These are phyloP conservation scores for Macrocentrus cingulum DNA, from an alignment of 1,140 invertebrate species.

Conservation along the genomic window DNA sequence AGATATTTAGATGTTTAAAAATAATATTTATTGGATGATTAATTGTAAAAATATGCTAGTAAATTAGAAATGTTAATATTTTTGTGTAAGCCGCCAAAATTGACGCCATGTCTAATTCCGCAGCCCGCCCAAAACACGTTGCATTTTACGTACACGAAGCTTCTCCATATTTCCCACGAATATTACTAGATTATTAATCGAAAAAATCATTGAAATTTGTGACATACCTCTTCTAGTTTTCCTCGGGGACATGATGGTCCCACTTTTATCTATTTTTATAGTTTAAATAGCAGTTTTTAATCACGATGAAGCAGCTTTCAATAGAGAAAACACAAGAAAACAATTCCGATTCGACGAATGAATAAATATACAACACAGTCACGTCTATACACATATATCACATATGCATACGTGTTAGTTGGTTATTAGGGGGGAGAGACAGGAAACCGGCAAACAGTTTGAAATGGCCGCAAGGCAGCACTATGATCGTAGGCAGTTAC, in stretches of 20 bases:
- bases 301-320: background rate
- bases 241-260: slow-evolving; percentile 35
- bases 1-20: background rate
- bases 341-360: background rate
- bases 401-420: too few species aligned
- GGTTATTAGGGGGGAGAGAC: too few species aligned
- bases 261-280: background rate
- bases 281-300: background rate
- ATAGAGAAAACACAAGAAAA: slow-evolving; percentile 1
- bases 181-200: background rate
- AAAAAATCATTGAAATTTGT: slow-evolving; percentile 8
- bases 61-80: slow-evolving; percentile 2
- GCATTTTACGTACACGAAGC: slow-evolving; percentile 11
- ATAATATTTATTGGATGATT: background rate
- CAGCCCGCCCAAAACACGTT: slow-evolving; percentile 36
- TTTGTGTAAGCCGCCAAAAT: slow-evolving; percentile 36
- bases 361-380: too few species aligned
- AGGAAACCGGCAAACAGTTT: too few species aligned
- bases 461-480: too few species aligned
- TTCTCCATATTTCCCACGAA: background rate
- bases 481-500: too few species aligned
- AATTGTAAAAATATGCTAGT: background rate
- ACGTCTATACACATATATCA: too few species aligned
- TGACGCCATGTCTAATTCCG: slow-evolving; percentile 33
- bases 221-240: slow-evolving; percentile 35